These are phyloP conservation scores for Steinernema khuongi DNA, from an alignment of 1,140 invertebrate genomes.

Conservation along the genomic window DNA sequence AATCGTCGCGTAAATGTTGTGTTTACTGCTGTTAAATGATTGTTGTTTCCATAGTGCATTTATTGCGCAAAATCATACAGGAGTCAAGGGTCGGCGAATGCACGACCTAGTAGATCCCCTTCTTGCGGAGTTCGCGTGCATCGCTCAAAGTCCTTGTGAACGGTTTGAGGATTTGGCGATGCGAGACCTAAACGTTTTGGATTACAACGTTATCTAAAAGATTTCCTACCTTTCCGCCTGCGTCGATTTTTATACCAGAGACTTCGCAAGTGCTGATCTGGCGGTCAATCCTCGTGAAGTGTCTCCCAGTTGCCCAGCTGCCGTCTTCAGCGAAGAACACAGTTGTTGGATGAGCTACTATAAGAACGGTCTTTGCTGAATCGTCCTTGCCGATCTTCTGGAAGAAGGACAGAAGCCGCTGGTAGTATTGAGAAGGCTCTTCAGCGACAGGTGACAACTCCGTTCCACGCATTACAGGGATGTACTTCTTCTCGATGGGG, in stretches of 20 bases:
- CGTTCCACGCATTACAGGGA: background rate
- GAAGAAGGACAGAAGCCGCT: background rate
- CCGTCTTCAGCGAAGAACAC: background rate
- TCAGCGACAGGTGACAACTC: background rate
- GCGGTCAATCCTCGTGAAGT: background rate
- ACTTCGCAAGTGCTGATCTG: constrained; percentile 2
- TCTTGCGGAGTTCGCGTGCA: background rate
- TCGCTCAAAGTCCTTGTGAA: background rate
- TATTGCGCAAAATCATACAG: no score
- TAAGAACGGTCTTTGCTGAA: background rate
- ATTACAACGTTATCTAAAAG: background rate
- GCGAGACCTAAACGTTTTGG: background rate
- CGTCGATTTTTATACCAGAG: background rate
- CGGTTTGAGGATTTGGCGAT: background rate
- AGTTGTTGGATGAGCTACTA: background rate
- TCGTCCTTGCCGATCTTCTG: background rate
- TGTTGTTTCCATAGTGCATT: no score
- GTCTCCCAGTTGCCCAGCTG: background rate
- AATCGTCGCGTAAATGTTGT: background rate
- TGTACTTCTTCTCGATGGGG: background rate
- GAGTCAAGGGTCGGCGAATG: no score
- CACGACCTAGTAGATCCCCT: no score
- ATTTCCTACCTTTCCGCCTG: background rate
- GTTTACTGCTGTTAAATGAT: no score
- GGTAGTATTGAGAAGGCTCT: background rate